Base-by-base conservation (phyloP, 2,888 invertebrate species). In the Xestia sexstrigata region DNA sequence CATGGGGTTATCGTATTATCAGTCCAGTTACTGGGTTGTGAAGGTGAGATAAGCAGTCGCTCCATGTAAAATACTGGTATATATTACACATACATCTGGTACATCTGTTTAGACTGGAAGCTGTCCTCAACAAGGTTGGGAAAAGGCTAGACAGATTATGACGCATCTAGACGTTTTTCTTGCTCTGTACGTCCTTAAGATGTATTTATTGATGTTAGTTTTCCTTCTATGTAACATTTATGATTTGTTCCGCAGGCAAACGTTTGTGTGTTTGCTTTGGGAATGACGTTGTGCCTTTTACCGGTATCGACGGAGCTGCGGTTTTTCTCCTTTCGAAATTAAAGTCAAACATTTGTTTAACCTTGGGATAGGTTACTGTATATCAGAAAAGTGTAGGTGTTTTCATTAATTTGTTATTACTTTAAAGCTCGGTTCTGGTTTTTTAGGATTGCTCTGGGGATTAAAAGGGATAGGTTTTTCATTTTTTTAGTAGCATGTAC, bases 161-260 rank as follows among this genome's bases (percentile, higher is more conserved):
- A n/a, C n/a, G n/a, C n/a, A n/a, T 65, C 42, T n/a, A 39, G 35
- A 65, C 42, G n/a, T 0, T 65, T n/a, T 42, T n/a, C 39, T 42
- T n/a, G n/a, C 42, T 65, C 42, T 65, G 8, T 42, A n/a, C 8
- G 15, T 58, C 20, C 30, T 60, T n/a, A n/a, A n/a, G 45, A 65
- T 58, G 23, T 72, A 81, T 77, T 77, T 81, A 74, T 81, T 81
- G 39, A 70, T 67, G 69, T 81, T 77, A 23, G 70, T 67, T 85
- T 81, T 52, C 26, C 23, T 83, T 39, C 58, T 0, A 78, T 62
- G 47, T 62, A 39, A 74, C 30, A 76, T 85, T 78, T 79, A 70
- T 78, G 67, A 78, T 82, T 75, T 26, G 60, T 70, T 49, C 30
- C 71, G 17, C 26, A 26, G 17, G 79, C 58, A 58, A 55, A 39